Base-by-base conservation (phyloP, 2,888 invertebrate genomes). In the Diaperis boleti region DNA sequence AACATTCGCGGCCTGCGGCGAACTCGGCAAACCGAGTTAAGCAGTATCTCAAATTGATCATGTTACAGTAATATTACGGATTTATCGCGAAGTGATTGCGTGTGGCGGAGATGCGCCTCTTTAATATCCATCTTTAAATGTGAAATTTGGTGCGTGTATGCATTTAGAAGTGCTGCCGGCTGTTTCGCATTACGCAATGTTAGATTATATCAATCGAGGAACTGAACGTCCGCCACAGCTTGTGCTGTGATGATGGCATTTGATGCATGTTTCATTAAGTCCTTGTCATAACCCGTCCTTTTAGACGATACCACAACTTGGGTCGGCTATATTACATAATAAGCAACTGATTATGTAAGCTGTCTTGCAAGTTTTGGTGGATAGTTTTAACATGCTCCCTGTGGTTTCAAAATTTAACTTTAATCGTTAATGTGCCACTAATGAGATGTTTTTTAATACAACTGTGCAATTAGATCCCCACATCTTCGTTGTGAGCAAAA, bases 181-280 rank as follows among this genome's bases (percentile, higher is more conserved):
- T 57, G 66, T 45, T 26, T 60, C 56, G 33, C 57, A 62, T 66
- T 60, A 52, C 37, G 45, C 57, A 54, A 10, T 52, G 35, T 44
- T 26, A 56, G 37, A 52, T 66, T 66, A 56, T 60, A 64, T 66
- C 66, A 64, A 66, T 66, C 64, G 64, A 47, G 64, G 52, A 37
- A 42, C 62, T 37, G 61, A 64, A 66, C 61, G 64, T 66, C 64
- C 64, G 66, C 62, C 66, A 66, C 66, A 66, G 63, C 63, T 59
- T 61, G 26, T 26, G 62, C 55, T 17, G 22, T 59, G 64, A 66
- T n/a, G n/a, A n/a, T 64, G 64, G 67, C 57, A 64, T 67, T 59
- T 64, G 64, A 67, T 67, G 67, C 67, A 67, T 67, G 67, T 67
- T 64, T 67, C 67, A 67, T 67, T 67, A 66, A 64, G 66, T 64